phyloP scores from a whole-genome alignment of 30 jellyfish, hydroid and myxozoan genomes.

The Aurelia sp. region DNA sequence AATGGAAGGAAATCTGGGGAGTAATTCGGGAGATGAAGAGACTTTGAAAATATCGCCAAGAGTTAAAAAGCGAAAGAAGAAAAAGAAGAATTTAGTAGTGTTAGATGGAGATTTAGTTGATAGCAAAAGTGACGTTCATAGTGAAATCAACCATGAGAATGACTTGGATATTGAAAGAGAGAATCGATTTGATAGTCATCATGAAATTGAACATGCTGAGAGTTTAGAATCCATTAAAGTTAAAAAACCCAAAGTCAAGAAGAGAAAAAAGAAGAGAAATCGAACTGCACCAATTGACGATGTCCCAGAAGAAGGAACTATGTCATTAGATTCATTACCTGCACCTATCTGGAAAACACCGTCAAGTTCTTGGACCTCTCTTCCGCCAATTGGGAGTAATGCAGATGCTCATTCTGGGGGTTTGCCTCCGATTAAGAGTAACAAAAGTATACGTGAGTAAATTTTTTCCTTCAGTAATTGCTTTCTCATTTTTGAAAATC shows the following conservation, averaged over 20 bases:
- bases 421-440: slow-evolving; percentile 59
- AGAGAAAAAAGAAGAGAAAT: slow-evolving; percentile 62
- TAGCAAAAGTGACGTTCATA: neutral
- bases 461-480: too few relatives aligned
- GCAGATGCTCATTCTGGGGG: slow-evolving; percentile 41
- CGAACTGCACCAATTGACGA: slow-evolving; percentile 63
- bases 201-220: slow-evolving; percentile 30
- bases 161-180: slow-evolving; percentile 1
- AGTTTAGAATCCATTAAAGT: slow-evolving; percentile 8
- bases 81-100: neutral
- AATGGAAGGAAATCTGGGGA: slow-evolving; percentile 5
- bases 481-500: too few relatives aligned
- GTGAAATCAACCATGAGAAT: slow-evolving; percentile 7
- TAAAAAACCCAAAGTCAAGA: slow-evolving; percentile 48
- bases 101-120: slow-evolving; percentile 9
- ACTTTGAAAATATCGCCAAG: slow-evolving; percentile 5
- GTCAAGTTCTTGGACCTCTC: slow-evolving; percentile 37
- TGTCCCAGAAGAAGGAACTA: slow-evolving; percentile 30
- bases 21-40: slow-evolving; percentile 14
- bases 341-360: slow-evolving; percentile 48
- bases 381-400: slow-evolving; percentile 37
- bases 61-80: slow-evolving; percentile 31
- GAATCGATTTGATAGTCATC: neutral
- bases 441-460: slow-evolving; percentile 24
- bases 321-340: slow-evolving; percentile 8